phyloP scores from a whole-genome alignment of 2,113 vertebrate genomes.

The Scortum barcoo region DNA sequence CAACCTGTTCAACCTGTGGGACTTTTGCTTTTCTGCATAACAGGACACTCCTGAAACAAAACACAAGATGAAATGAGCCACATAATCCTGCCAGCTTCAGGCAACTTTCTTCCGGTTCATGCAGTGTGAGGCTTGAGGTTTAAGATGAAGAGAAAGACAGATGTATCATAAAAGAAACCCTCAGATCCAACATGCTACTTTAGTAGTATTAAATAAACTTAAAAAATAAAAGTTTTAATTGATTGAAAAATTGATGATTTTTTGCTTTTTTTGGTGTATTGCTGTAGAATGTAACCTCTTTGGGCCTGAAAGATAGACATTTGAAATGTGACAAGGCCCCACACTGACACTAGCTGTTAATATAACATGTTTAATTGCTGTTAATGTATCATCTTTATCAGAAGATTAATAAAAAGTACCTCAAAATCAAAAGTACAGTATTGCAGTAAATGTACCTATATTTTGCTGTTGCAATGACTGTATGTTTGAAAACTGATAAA shows the following conservation, averaged over 20 bases:
- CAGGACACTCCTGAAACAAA: not conserved
- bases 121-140: not conserved
- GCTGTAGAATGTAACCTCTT: too few relatives aligned
- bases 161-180: not conserved
- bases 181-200: not conserved
- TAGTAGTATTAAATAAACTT: too few relatives aligned
- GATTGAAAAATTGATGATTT: too few relatives aligned
- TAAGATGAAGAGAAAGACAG: not conserved
- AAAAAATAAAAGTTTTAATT: too few relatives aligned
- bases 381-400: too few relatives aligned
- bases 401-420: too few relatives aligned
- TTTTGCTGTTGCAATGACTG: not conserved
- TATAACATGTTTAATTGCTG: too few relatives aligned
- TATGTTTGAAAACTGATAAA: not conserved
- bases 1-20: slow-evolving; percentile 15
- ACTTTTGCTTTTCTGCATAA: not conserved
- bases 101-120: not conserved
- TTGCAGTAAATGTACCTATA: not conserved
- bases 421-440: not conserved
- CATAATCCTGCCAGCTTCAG: not conserved
- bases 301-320: not conserved
- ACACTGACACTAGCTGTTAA: too few relatives aligned
- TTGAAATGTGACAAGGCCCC: not conserved
- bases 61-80: not conserved
- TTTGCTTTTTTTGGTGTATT: too few relatives aligned